Evolutionary conservation across 2,113 vertebrate species (phyloP), one percentile per base, ranked within the genome.

Genomic region (Vulpes vulpes): DNA sequence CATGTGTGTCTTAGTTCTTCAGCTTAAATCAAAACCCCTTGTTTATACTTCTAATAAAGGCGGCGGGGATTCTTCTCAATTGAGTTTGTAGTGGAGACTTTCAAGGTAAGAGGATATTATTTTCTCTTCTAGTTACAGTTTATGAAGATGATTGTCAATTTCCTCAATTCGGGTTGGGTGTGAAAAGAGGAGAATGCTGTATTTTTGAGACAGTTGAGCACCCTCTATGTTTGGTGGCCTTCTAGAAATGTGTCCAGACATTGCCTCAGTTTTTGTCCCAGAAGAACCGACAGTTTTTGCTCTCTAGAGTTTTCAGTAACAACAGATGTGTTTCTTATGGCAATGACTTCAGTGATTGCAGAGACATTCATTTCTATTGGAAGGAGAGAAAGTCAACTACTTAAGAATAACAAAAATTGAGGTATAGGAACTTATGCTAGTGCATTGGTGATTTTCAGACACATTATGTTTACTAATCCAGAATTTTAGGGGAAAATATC

Each of bases 341-440:
- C 11, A 30, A 49, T 0, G 57, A 74, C 32, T 51, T 84, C 32
- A 32, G 2, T 22, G 73, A 22, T 73, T 69, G 11, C 14, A 82
- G 67, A 81, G 32, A 62, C 64, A 82, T 19, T 27, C 38, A 62
- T 62, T 53, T 67, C 55, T 88, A 57, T 19, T 15, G 55, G 16
- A 91, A 3, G 25, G 3, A 81, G 67, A 78, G 80, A 94, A 69
- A 84, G 51, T 2, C 35, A 91, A 59, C n/a, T 67, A 43, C 59
- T 69, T 90, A 67, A 79, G 65, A 81, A 74, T 94, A 82, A 62
- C 14, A 71, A 69, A 69, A 94, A 65, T 25, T 73, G 91, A 87
- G 60, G 62, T 30, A 3, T 82, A 95, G 55, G 81, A 11, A 19
- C 6, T 60, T 81, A 30, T 80, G 49, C 51, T 74, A 81, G 25